Base-by-base conservation (phyloP, 30 jellyfish, hydroid and myxozoan species). In the Aurelia coerulea region DNA sequence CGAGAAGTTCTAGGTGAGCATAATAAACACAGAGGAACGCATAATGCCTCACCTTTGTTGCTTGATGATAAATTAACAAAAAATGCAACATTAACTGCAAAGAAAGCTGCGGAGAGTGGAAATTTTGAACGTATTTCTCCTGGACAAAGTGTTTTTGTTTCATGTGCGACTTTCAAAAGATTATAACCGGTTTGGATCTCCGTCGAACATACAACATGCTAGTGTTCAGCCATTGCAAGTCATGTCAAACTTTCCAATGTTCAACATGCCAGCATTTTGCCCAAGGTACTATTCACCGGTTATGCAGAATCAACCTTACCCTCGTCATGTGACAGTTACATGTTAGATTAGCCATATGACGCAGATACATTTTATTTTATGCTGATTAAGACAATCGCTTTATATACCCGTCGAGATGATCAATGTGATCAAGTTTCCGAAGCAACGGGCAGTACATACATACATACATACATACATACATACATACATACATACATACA, bases 21-120 rank as follows among this genome's bases (percentile, higher is more conserved):
- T 66, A 91, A 91, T 65, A 65, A 77, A 29, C 77, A 74, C 79
- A 75, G 98, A 73, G 88, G 84, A 80, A 41, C 89, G 1, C 98
- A 91, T 67, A 89, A 81, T 56, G 90, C 96, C 3, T 13, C 62
- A 8, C 90, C 93, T 13, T 52, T 91, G 29, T 66, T 31, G 23
- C 78, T 91, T 60, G 94, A 91, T 53, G 87, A 81, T 10, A 76
- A 91, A 42, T 76, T 91, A 80, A 46, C 90, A 58, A 62, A 35
- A 70, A 79, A 91, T 29, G 96, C 98, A 10, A 78, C 88, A 39
- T 39, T 63, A 31, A 32, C 76, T 31, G 98, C 98, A 15, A 62
- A 66, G 54, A 81, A 68, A 59, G 87, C 85, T 11, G 98, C 98
- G 50, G 75, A 81, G 19, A 80, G 70, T 39, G 96, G 93, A 9